These are phyloP conservation scores for Lepidotrigona ventralis DNA, from an alignment of 1,140 invertebrate genomes.

Conservation along the genomic window DNA sequence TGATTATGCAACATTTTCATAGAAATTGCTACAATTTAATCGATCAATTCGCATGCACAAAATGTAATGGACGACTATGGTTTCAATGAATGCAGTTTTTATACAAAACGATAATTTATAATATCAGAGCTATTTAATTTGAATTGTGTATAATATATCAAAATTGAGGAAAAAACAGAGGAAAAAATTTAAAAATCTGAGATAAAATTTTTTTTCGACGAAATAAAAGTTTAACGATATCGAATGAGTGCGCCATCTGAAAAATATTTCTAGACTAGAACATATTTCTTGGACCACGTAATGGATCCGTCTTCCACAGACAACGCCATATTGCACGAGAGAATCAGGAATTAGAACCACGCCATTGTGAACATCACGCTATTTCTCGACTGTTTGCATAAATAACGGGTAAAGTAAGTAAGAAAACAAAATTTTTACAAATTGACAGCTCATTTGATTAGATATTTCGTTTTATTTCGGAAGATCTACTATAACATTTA, in stretches of 20 bases:
- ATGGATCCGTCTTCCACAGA: conserved; percentile 30
- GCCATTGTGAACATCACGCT: conserved; percentile 57
- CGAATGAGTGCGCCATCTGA: conserved; percentile 25
- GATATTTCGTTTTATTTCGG: background rate
- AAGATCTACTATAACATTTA: background rate
- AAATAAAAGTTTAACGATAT: background rate
- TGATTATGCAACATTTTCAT: background rate
- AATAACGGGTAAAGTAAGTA: conserved; percentile 11
- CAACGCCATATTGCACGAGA: conserved; percentile 60
- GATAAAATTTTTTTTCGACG: background rate
- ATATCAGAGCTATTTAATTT: background rate
- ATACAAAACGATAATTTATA: background rate
- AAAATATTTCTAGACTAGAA: conserved; percentile 6
- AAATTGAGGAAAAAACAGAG: background rate
- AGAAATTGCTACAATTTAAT: background rate
- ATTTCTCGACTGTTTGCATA: background rate
- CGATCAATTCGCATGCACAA: background rate
- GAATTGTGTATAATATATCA: background rate
- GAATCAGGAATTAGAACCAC: conserved; percentile 31
- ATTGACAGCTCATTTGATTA: background rate
- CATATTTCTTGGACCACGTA: conserved; percentile 44
- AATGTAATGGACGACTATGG: background rate
- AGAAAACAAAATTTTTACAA: background rate
- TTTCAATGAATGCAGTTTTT: background rate
- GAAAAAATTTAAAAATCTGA: background rate